Percentiles rank a stretch among this genome's conserved stretches.
These are phyloP conservation scores for Elephas maximus DNA, from an alignment of 2,113 vertebrate genomes.

Conservation along the genomic window DNA sequence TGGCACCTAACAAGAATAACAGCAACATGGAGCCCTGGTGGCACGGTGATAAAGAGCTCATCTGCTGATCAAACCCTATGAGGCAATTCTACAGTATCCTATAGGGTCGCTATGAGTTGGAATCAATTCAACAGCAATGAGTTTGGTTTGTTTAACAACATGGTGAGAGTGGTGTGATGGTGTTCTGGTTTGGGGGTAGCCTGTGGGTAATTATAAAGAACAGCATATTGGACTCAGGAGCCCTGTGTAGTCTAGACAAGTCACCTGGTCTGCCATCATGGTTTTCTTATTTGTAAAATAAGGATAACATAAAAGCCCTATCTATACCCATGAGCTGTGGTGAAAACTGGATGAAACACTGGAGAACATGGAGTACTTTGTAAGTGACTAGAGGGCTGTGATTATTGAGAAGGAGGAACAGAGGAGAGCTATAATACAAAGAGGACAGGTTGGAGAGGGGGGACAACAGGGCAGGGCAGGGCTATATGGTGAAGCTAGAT, in stretches of 20 bases:
- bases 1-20: too few relatives aligned
- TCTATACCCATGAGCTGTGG: background rate
- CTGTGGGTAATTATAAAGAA: background rate
- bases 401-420: background rate
- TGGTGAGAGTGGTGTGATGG: background rate
- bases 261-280: background rate
- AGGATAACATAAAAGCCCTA: background rate
- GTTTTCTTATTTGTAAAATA: background rate
- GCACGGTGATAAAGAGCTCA: too few relatives aligned
- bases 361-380: background rate
- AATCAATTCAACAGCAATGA: background rate
- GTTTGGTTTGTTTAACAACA: background rate
- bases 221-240: background rate
- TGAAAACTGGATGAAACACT: background rate
- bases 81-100: background rate
- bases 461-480: fast-evolving
- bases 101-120: background rate
- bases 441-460: background rate
- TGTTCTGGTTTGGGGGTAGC: background rate
- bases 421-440: background rate
- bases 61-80: too few relatives aligned
- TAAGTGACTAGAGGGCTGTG: background rate
- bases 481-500: background rate
- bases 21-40: too few relatives aligned
- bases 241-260: background rate